Conservation (phyloP, 2,888 invertebrate species). For the Drosophila siamana region DNA sequence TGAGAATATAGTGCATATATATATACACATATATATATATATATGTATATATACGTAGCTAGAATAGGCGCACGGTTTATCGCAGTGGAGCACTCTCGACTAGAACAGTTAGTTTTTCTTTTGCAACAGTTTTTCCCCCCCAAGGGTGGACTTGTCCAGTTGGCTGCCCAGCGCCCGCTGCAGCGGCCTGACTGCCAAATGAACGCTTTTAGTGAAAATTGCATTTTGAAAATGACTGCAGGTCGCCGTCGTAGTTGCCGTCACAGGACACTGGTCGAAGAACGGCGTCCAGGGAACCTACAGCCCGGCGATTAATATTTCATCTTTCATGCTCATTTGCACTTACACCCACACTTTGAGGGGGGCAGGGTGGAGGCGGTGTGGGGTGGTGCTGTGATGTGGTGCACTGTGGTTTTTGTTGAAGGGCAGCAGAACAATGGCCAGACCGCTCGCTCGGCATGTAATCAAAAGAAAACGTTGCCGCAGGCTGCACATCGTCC, state of each 20-base stretch:
- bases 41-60: neutral
- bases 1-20: neutral
- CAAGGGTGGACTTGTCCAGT: constrained; percentile 49
- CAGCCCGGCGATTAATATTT: constrained; percentile 79
- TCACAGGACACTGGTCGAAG: constrained; percentile 32
- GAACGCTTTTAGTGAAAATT: constrained; percentile 73
- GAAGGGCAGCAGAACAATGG: constrained; percentile 45
- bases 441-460: constrained; percentile 43
- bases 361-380: neutral
- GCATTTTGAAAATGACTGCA: constrained; percentile 71
- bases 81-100: neutral
- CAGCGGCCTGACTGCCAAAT: constrained; percentile 48
- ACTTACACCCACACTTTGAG: constrained; percentile 54
- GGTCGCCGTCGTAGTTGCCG: neutral
- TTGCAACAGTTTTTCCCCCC: neutral
- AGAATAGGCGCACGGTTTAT: neutral
- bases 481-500: constrained; percentile 33
- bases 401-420: constrained; percentile 1
- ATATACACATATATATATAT: neutral
- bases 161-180: constrained; percentile 31
- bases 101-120: constrained; percentile 1
- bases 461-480: constrained; percentile 64
- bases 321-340: constrained; percentile 82
- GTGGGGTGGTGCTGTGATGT: neutral
- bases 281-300: constrained; percentile 31